Conservation (phyloP, 2,797 vertebrate genomes). For the Meda fulgida region DNA sequence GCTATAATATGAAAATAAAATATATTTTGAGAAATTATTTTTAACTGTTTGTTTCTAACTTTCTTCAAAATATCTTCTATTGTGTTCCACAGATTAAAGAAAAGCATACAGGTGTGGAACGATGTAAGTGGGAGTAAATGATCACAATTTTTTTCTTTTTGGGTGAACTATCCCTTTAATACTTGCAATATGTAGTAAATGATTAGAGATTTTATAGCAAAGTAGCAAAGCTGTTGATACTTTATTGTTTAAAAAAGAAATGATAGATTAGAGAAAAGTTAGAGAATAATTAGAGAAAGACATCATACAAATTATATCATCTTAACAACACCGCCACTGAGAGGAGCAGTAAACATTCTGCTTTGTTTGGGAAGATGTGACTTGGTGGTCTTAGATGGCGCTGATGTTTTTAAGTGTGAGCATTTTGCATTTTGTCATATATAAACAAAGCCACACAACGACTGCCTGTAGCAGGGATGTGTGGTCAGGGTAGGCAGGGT, state of each 20-base stretch:
- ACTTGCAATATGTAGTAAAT: background rate
- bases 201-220: background rate
- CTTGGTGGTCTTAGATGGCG: background rate
- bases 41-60: background rate
- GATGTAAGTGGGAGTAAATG: background rate
- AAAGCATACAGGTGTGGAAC: background rate
- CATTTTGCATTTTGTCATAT: background rate
- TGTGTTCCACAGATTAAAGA: background rate
- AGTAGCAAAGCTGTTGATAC: background rate
- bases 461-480: background rate
- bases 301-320: background rate
- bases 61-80: background rate
- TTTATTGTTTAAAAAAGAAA: too few species aligned
- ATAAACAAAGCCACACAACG: slow-evolving; percentile 19
- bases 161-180: background rate
- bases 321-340: background rate
- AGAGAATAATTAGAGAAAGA: background rate
- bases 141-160: fast-evolving
- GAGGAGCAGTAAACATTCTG: background rate
- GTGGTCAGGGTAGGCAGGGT: too few species aligned
- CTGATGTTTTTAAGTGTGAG: slow-evolving; percentile 1
- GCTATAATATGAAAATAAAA: background rate
- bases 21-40: too few species aligned
- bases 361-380: background rate
- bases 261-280: too few species aligned